phyloP scores from a whole-genome alignment of 2,113 vertebrate genomes.

The Tachuris rubrigastra region DNA sequence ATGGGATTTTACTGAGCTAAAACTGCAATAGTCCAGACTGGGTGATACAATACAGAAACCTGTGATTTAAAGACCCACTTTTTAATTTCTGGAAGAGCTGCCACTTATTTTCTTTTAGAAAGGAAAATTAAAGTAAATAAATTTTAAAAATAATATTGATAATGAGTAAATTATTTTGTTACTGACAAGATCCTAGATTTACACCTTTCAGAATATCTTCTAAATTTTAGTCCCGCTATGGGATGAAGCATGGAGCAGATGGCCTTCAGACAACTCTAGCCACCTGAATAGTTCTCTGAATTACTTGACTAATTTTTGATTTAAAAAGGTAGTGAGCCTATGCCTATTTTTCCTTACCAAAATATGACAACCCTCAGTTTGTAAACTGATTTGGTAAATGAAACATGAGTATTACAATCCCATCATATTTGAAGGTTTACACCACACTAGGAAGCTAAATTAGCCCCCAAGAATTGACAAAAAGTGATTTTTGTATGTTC shows the following conservation, averaged over 20 bases:
- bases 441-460: neutral
- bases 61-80: neutral
- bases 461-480: neutral
- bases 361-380: neutral
- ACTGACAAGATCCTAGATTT: neutral
- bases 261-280: neutral
- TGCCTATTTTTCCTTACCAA: neutral
- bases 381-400: neutral
- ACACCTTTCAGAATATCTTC: neutral
- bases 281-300: neutral
- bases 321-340: neutral
- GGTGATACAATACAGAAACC: slow-evolving; percentile 6
- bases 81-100: neutral
- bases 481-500: neutral
- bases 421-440: neutral
- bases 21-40: neutral
- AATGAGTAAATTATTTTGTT: neutral
- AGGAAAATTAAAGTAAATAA: neutral
- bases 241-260: neutral
- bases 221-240: neutral
- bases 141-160: neutral
- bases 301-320: neutral
- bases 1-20: slow-evolving; percentile 18
- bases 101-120: slow-evolving; percentile 7
- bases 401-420: accelerated